phyloP scores from a whole-genome alignment of 37 sponge, comb jelly and placozoan species.

The Aplysina aerophoba region DNA sequence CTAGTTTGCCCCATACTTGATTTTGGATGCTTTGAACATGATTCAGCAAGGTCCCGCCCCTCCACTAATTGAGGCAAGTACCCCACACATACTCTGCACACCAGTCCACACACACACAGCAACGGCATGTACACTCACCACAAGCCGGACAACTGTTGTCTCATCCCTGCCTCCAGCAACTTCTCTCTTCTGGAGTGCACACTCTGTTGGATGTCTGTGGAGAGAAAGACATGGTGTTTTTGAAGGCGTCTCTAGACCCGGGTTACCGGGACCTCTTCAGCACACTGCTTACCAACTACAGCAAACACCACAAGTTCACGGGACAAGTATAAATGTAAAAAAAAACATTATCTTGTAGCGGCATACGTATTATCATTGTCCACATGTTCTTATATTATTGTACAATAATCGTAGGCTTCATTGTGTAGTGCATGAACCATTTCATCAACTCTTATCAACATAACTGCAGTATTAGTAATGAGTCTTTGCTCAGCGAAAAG shows the following conservation, averaged over 20 bases:
- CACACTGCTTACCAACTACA: not conserved
- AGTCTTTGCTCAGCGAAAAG: no score
- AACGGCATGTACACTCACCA: not conserved
- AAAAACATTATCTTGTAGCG: no score
- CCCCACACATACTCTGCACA: not conserved
- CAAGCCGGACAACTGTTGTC: not conserved
- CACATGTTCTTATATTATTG: no score
- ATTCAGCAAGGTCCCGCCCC: not conserved
- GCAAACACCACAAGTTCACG: constrained; percentile 5
- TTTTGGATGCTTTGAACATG: not conserved
- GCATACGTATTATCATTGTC: no score
- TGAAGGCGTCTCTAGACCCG: not conserved
- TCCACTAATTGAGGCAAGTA: not conserved
- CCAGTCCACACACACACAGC: not conserved
- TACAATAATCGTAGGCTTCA: no score
- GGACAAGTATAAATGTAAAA: not conserved
- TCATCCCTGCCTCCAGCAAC: not conserved
- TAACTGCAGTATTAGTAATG: no score
- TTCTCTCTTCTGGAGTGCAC: constrained; percentile 4
- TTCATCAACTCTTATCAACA: no score
- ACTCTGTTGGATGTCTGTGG: constrained; percentile 3
- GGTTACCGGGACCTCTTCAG: not conserved
- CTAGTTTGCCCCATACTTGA: constrained; percentile 7
- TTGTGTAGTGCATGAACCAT: no score
- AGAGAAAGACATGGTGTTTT: constrained; percentile 5